Evolutionary conservation across 2,888 invertebrate species (phyloP), one percentile per base, ranked within the genome.

Genomic region (Diaphora mendica): DNA sequence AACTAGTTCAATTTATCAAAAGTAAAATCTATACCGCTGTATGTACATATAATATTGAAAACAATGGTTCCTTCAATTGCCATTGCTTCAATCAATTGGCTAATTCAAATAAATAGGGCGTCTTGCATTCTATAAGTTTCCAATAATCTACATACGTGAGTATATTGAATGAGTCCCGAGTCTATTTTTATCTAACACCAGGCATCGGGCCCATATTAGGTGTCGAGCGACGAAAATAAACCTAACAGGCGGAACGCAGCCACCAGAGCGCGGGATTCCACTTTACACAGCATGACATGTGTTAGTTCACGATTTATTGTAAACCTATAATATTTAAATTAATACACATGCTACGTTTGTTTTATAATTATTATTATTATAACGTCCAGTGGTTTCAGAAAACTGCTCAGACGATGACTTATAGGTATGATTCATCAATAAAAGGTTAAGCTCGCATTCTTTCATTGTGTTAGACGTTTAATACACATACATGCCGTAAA

Each of bases 151-250:
- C 73, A 73, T 77, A 73, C 72, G 83, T 71, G 86, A 85, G 85
- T 88, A 89, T 87, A 89, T 89, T 87, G 83, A 82, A 82, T 89
- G 86, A 84, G 84, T 85, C 87, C 87, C 85, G 84, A 82, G 82
- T 91, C 93, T 95, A 94, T 94, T 93, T 93, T 91, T 93, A 92
- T 87, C 89, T 87, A 88, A 91, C 89, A 89, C 92, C 90, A 91
- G 93, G 93, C 95, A 91, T 75, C 93, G 94, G 87, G 91, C 91
- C 95, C 96, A 94, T 95, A 95, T 96, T 95, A 92, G 96, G 96
- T 90, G 91, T 83, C 93, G 91, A 84, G 85, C 81, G 88, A 91
- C 88, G 91, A 92, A 94, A 95, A 95, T 96, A 96, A 84, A 88
- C 83, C 73, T 66, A 26, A 78, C 82, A 79, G 85, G 84, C 84